Conservation (phyloP, 1,140 invertebrate species). For the Centruroides vittatus region DNA sequence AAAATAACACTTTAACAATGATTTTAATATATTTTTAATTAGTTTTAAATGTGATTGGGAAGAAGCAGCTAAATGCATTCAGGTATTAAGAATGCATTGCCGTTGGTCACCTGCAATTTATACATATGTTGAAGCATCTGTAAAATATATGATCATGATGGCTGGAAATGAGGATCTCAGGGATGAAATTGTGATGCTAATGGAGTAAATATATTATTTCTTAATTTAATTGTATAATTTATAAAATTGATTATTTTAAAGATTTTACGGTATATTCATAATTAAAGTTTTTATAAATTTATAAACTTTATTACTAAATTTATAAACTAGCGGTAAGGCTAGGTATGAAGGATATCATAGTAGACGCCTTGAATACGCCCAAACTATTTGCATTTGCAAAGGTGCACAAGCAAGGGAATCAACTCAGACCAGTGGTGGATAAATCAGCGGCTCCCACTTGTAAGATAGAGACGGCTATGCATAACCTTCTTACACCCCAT, state of each 20-base stretch:
- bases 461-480: no score
- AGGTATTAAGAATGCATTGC: conserved; percentile 8
- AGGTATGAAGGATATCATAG: no score
- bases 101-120: conserved; percentile 16
- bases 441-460: no score
- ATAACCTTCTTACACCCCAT: no score
- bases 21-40: background rate
- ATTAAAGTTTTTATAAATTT: no score
- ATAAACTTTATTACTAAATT: no score
- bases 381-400: no score
- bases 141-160: conserved; percentile 9
- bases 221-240: background rate
- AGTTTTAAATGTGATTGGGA: conserved; percentile 16
- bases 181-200: conserved; percentile 1
- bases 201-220: conserved; percentile 4
- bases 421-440: no score
- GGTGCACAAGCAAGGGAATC: no score
- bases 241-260: conserved; percentile 34
- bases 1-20: background rate
- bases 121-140: conserved; percentile 9
- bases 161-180: background rate
- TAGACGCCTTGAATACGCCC: no score
- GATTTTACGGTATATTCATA: no score
- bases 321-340: no score
- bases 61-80: conserved; percentile 3